phyloP scores from a whole-genome alignment of 2,113 vertebrate species.

The Limnothrissa miodon region DNA sequence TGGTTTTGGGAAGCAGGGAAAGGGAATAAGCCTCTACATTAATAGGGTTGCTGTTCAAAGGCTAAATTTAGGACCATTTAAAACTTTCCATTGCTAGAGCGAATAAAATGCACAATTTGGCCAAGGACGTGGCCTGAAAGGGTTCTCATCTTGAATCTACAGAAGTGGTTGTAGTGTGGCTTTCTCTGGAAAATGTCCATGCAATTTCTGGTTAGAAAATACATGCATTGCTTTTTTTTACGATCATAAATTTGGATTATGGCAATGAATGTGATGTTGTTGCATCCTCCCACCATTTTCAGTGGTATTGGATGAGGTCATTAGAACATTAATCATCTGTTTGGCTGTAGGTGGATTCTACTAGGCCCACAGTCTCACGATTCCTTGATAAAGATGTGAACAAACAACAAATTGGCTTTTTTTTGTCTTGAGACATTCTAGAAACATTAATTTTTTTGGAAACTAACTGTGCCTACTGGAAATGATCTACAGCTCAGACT shows the following conservation, averaged over 20 bases:
- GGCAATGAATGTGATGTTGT: constrained; percentile 17
- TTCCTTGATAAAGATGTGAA: background rate
- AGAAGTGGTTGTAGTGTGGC: constrained; percentile 30
- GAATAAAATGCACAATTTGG: constrained; percentile 25
- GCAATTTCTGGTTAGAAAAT: constrained; percentile 9
- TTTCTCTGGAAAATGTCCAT: constrained; percentile 24
- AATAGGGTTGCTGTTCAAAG: constrained; percentile 22
- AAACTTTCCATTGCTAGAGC: constrained; percentile 37
- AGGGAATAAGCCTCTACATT: constrained; percentile 43
- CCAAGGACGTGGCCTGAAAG: constrained; percentile 36
- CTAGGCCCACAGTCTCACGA: background rate
- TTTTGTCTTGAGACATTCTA: background rate
- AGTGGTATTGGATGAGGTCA: constrained; percentile 4
- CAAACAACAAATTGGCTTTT: background rate
- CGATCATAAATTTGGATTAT: background rate
- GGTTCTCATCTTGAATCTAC: constrained; percentile 28
- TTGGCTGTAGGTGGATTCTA: background rate
- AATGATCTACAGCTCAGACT: too few relatives aligned
- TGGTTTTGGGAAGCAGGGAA: background rate
- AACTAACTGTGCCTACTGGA: background rate
- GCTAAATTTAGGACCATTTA: constrained; percentile 42
- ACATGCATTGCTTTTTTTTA: background rate
- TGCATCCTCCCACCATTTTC: background rate
- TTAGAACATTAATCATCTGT: constrained; percentile 2
- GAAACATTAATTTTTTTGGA: background rate